Evolutionary conservation across 2,888 invertebrate genomes (phyloP).

Genomic region (Aphodius sticticus): DNA sequence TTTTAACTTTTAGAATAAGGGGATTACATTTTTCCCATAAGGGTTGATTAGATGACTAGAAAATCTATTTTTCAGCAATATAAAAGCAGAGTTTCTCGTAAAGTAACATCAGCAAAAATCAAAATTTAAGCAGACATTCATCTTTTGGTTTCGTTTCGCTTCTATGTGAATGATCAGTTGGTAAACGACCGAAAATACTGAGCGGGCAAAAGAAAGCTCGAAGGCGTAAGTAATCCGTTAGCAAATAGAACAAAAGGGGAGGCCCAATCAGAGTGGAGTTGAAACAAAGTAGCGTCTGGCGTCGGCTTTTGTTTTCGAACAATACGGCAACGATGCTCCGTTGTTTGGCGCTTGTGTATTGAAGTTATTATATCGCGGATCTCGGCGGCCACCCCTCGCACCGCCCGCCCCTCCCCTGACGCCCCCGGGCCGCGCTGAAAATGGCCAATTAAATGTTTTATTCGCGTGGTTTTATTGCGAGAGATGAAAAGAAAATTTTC

Average conservation of each 20-base stretch:
- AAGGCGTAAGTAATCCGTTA: slow-evolving; percentile 56
- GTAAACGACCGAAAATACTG: slow-evolving; percentile 31
- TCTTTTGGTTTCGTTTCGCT: too few species aligned
- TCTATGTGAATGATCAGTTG: background rate
- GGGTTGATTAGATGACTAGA: too few species aligned
- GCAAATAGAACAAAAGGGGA: slow-evolving; percentile 57
- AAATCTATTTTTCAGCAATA: too few species aligned
- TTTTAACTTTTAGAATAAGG: too few species aligned
- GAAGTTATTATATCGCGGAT: slow-evolving; percentile 57
- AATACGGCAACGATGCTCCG: slow-evolving; percentile 58
- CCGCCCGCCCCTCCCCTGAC: slow-evolving; percentile 24
- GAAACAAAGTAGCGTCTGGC: slow-evolving; percentile 58
- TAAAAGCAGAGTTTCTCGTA: too few species aligned
- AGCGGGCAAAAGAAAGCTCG: slow-evolving; percentile 51
- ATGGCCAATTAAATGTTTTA: slow-evolving; percentile 58
- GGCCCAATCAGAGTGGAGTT: slow-evolving; percentile 55
- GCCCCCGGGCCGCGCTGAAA: slow-evolving; percentile 47
- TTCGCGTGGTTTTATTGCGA: slow-evolving; percentile 48
- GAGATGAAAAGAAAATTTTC: slow-evolving; percentile 39
- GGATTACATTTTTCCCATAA: too few species aligned
- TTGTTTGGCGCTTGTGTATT: slow-evolving; percentile 58
- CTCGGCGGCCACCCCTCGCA: slow-evolving; percentile 38
- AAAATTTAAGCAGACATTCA: too few species aligned
- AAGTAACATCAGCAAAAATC: too few species aligned
- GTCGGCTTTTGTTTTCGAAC: slow-evolving; percentile 56